Base-by-base conservation (phyloP, 2,113 vertebrate species). In the Paracanthobrama guichenoti region DNA sequence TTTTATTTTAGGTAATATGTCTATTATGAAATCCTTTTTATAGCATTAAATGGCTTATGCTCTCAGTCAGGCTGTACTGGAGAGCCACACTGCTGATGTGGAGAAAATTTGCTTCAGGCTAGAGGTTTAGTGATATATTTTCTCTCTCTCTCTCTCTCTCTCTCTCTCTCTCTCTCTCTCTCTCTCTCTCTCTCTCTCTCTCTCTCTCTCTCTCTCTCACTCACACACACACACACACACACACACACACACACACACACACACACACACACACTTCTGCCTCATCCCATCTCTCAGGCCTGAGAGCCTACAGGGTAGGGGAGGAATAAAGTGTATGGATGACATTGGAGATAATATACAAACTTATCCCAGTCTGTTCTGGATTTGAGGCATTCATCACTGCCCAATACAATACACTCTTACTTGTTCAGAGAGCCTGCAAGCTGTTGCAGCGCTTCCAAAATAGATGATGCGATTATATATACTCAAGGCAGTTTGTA, bases 341-440 rank as follows among this genome's bases (percentile, higher is more conserved):
- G 73, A 64, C 85, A 85, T 55, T 71, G 67, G 46, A 48, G 53
- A 77, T 84, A 79, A 86, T 84, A 86, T 84, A 82, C 60, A 83
- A 84, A 86, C 84, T 84, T 88, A 76, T 85, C 31, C 77, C 60
- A 78, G 71, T 84, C 83, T 81, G 84, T 81, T 86, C 62, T 72
- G 42, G 84, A 84, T 85, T 88, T 73, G 71, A 81, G 80, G 81
- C 85, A 88, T 86, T 86, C 76, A 79, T 83, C 81, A 72, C 77
- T 71, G 60, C 72, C 81, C 76, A 67, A 81, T 88, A 82, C 83
- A 86, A 86, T 86, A 76, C 69, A 26, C 84, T 81, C 57, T 69
- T 28, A n/a, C 81, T 77, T 85, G 80, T 62, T 85, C 76, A 12
- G 80, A 83, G 80, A 85, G 75, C 81, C 73, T 46, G 66, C 39